These are phyloP conservation scores for Callocephalon fimbriatum DNA, from an alignment of 2,113 vertebrate species.

Conservation along the genomic window DNA sequence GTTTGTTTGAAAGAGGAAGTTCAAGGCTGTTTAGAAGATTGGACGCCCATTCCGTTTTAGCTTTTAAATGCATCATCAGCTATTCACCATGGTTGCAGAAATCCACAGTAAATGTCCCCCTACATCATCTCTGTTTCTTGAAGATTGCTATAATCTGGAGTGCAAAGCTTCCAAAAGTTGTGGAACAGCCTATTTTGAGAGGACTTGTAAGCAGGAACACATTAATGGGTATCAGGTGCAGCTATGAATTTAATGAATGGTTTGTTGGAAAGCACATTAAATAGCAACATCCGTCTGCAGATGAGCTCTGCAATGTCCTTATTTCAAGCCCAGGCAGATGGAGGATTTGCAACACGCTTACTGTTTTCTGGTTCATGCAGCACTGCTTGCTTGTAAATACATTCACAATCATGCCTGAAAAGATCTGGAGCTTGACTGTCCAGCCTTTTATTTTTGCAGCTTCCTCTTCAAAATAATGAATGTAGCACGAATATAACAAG, in stretches of 20 bases:
- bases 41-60: background rate
- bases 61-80: background rate
- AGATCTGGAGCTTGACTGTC: background rate
- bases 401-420: background rate
- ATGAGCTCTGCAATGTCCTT: conserved; percentile 57
- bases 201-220: conserved; percentile 43
- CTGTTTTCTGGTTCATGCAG: conserved; percentile 21
- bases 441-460: background rate
- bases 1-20: background rate
- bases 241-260: conserved; percentile 70
- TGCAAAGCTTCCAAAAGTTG: conserved; percentile 31
- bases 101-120: background rate
- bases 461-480: background rate
- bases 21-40: background rate
- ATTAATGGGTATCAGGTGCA: conserved; percentile 71
- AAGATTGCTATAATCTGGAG: background rate
- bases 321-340: conserved; percentile 66
- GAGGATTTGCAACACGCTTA: conserved; percentile 4
- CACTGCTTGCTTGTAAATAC: conserved; percentile 13
- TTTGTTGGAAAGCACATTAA: conserved; percentile 67
- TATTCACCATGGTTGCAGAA: background rate
- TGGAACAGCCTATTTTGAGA: conserved; percentile 36
- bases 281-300: conserved; percentile 67
- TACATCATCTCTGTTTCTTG: background rate
- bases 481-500: background rate